Evolutionary conservation across 2,797 vertebrate genomes (phyloP).

Genomic region (Champsocephalus gunnari): DNA sequence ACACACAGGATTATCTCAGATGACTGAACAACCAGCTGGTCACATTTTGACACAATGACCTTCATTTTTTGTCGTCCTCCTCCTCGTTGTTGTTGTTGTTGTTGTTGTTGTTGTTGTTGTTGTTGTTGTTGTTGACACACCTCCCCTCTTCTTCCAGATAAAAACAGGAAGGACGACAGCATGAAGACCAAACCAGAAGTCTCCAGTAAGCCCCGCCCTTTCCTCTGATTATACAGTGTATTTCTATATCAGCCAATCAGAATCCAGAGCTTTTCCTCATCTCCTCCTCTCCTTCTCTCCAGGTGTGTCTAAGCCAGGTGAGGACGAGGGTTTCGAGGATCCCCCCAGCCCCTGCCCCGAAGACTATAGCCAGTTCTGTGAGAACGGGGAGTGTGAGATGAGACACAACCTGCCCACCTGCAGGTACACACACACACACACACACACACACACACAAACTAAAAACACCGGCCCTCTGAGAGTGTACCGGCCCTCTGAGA

Average conservation of each 20-base stretch:
- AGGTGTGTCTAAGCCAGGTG: conserved; percentile 91
- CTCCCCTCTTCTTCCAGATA: conserved; percentile 65
- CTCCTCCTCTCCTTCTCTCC: neutral
- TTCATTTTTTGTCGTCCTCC: too few relatives aligned
- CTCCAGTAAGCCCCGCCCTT: conserved; percentile 41
- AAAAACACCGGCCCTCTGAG: too few relatives aligned
- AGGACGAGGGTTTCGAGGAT: conserved; percentile 89
- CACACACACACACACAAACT: too few relatives aligned
- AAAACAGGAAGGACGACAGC: conserved; percentile 73
- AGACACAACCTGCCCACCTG: conserved; percentile 92
- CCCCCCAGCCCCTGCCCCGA: conserved; percentile 90
- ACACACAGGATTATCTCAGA: too few relatives aligned
- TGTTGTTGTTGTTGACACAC: too few relatives aligned
- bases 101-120: too few relatives aligned
- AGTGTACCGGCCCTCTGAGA: too few relatives aligned
- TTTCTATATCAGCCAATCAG: conserved; percentile 56
- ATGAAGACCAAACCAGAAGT: conserved; percentile 68
- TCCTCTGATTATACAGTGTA: too few relatives aligned
- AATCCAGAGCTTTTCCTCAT: neutral
- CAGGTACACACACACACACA: conserved; percentile 80
- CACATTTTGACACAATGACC: too few relatives aligned
- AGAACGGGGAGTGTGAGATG: conserved; percentile 96
- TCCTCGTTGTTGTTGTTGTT: too few relatives aligned
- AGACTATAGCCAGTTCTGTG: conserved; percentile 92
- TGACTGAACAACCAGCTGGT: too few relatives aligned